phyloP scores from a whole-genome alignment of 1,140 invertebrate species.

The Drosophila ironensis region DNA sequence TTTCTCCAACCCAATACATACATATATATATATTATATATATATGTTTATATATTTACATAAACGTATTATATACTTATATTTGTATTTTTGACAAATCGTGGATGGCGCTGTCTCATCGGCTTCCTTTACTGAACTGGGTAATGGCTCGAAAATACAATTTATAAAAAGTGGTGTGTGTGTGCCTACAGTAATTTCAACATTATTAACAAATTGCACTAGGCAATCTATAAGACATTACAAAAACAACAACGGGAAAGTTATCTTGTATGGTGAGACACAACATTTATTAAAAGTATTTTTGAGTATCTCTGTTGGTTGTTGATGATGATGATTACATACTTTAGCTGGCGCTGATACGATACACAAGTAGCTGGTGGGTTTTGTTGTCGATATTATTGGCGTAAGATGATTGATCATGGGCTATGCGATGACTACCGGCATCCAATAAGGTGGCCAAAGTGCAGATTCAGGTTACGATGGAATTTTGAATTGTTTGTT shows the following conservation, averaged over 20 bases:
- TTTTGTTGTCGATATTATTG: conserved; percentile 63
- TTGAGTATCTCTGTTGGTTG: conserved; percentile 44
- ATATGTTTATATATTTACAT: background rate
- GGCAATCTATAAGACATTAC: conserved; percentile 39
- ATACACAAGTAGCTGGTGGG: conserved; percentile 62
- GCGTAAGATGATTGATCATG: conserved; percentile 73
- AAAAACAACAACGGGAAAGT: conserved; percentile 42
- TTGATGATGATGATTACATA: conserved; percentile 61
- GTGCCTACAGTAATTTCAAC: conserved; percentile 69
- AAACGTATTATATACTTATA: background rate
- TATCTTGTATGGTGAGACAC: conserved; percentile 53
- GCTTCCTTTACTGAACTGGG: conserved; percentile 25
- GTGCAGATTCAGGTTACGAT: conserved; percentile 1
- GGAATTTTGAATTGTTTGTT: conserved; percentile 16
- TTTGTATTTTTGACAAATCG: no score
- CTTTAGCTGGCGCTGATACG: conserved; percentile 65
- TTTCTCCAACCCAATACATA: conserved; percentile 1
- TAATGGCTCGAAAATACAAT: conserved; percentile 41
- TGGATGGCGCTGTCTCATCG: no score
- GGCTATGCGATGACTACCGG: conserved; percentile 43
- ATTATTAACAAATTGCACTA: conserved; percentile 75
- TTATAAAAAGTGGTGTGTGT: conserved; percentile 15
- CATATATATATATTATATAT: background rate
- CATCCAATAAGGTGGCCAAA: conserved; percentile 15
- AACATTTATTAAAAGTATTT: conserved; percentile 79